phyloP scores from a whole-genome alignment of 2,888 invertebrate genomes.

The Cryptocephalus moraei region DNA sequence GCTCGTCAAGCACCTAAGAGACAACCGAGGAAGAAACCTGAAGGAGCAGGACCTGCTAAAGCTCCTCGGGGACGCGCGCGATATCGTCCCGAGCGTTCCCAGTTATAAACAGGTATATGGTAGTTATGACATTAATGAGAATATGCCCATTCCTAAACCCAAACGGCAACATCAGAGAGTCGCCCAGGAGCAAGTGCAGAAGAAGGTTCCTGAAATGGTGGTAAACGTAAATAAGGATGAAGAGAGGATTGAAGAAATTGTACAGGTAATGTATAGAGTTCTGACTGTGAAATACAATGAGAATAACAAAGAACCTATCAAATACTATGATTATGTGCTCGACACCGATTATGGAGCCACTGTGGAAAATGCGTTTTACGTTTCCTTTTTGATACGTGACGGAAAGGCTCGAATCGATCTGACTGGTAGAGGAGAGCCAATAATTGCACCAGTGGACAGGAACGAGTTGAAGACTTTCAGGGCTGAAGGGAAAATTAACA shows the following conservation, averaged over 20 bases:
- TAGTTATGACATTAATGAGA: constrained; percentile 33
- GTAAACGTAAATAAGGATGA: constrained; percentile 43
- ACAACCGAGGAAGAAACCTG: constrained; percentile 17
- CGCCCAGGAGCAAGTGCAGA: constrained; percentile 28
- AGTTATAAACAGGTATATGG: constrained; percentile 38
- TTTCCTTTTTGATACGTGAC: constrained; percentile 52
- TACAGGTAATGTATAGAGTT: constrained; percentile 41
- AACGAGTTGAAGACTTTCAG: too few species aligned
- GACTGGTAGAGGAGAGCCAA: constrained; percentile 31
- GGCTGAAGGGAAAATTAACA: too few species aligned
- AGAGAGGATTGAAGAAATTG: constrained; percentile 46
- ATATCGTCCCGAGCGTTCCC: constrained; percentile 30
- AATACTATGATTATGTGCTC: constrained; percentile 49
- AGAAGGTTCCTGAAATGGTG: constrained; percentile 43
- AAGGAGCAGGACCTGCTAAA: constrained; percentile 35
- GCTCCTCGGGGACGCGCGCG: constrained; percentile 24
- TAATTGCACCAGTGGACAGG: background rate
- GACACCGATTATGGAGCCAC: constrained; percentile 51
- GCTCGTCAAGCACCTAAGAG: background rate
- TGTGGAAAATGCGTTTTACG: constrained; percentile 54
- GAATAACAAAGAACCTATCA: constrained; percentile 37
- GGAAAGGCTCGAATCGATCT: constrained; percentile 42
- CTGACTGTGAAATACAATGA: constrained; percentile 38
- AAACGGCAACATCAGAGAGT: constrained; percentile 30
- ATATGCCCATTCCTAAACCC: constrained; percentile 30